phyloP scores from a whole-genome alignment of 2,888 invertebrate species.

The Lasioglossum malachurum region DNA sequence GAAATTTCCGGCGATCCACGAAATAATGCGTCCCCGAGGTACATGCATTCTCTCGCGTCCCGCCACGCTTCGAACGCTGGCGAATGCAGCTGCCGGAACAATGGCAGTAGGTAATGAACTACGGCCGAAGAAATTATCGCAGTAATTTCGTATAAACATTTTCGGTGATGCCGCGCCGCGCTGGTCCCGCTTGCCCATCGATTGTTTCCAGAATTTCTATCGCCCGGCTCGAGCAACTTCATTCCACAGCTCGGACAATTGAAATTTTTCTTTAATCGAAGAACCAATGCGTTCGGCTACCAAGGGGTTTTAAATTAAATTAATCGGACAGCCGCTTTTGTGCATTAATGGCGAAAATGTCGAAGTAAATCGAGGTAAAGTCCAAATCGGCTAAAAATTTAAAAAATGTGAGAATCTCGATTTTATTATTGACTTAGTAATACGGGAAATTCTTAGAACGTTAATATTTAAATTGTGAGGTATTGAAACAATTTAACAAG shows the following conservation, averaged over 20 bases:
- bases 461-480: too few species aligned
- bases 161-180: not conserved
- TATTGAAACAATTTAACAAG: too few species aligned
- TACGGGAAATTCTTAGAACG: not conserved
- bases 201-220: not conserved
- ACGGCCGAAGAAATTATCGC: constrained; percentile 1
- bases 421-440: too few species aligned
- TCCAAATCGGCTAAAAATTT: too few species aligned
- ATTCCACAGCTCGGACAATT: not conserved
- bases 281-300: not conserved
- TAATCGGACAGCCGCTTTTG: not conserved
- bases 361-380: not conserved
- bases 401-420: not conserved
- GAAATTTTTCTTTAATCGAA: not conserved
- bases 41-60: not conserved
- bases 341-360: not conserved
- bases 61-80: not conserved
- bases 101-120: constrained; percentile 5
- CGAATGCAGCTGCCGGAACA: constrained; percentile 17
- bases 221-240: not conserved
- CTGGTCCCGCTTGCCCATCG: not conserved
- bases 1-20: constrained; percentile 17
- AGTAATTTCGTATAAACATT: constrained; percentile 16
- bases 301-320: not conserved
- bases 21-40: not conserved